Conservation (phyloP, 2,888 invertebrate genomes). For the Agrotis ipsilon region DNA sequence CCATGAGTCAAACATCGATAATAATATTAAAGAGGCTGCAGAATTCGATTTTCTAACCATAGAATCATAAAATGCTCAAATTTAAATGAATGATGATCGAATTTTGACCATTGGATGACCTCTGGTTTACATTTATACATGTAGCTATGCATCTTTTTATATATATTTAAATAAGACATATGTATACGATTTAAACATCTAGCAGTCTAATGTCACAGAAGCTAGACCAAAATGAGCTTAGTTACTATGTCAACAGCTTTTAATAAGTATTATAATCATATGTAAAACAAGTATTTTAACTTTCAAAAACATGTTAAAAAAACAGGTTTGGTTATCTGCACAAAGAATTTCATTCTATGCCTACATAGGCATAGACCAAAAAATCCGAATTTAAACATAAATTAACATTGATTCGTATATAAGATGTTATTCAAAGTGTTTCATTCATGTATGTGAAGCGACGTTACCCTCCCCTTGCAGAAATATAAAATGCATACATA, state of each 20-base stretch:
- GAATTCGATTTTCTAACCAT: too few relatives aligned
- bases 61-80: too few relatives aligned
- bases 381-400: too few relatives aligned
- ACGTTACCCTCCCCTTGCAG: not conserved
- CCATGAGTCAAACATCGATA: too few relatives aligned
- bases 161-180: not conserved
- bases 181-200: not conserved
- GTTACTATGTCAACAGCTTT: not conserved
- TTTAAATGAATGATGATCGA: too few relatives aligned
- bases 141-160: too few relatives aligned
- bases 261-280: constrained; percentile 28
- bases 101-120: too few relatives aligned
- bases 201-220: not conserved
- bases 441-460: not conserved
- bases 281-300: constrained; percentile 41
- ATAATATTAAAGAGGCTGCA: too few relatives aligned
- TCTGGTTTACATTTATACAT: too few relatives aligned
- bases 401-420: not conserved
- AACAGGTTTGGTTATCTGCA: constrained; percentile 28
- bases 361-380: not conserved
- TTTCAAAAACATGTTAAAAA: constrained; percentile 45
- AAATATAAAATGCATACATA: too few relatives aligned
- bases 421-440: not conserved
- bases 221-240: constrained; percentile 4
- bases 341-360: constrained; percentile 9